Base-by-base conservation (phyloP, 1,140 invertebrate genomes). In the Rhynchophorus ferrugineus region DNA sequence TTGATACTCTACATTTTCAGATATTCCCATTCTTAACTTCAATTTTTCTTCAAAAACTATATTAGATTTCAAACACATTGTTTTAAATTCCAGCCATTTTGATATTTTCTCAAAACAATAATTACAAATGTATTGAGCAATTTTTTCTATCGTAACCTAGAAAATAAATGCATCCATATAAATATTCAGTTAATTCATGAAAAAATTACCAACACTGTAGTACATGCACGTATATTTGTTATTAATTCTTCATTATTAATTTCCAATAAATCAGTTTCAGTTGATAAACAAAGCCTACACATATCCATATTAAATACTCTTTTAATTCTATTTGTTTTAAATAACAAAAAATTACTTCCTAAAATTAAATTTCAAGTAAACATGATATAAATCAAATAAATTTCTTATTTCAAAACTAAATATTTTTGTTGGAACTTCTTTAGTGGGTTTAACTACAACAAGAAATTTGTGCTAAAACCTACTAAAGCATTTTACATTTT, bases 231-330 rank as follows among this genome's bases (percentile, higher is more conserved):
- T 37, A 62, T 61, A 59, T 57, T 61, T 17, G 44, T 49, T 11
- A 49, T 14, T 18, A 62, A 48, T 49, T 55, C 46, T 46, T 57
- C 11, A 16, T 44, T 45, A 18, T 58, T 48, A 9, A 44, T 17
- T 14, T 36, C 18, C 35, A 3, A 19, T 42, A 48, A 29, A 51
- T 43, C 42, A 47, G 49, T 16, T 44, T 46, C 11, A 54, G 36
- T 34, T 35, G 22, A 29, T 43, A 62, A 50, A 46, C 60, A 62
- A 53, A 62, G 49, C 43, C 60, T 58, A 44, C 60, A 62, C 33
- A 44, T 37, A 21, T 54, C 48, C 46, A 54, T 58, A 47, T 17
- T 14, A n/a, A n/a, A n/a, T n/a, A n/a, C n/a, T n/a, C n/a, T n/a
- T n/a, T n/a, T n/a, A n/a, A n/a, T n/a, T n/a, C n/a, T n/a, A n/a